These are phyloP conservation scores for Brachylomia viminalis DNA, from an alignment of 2,888 invertebrate genomes.

Conservation along the genomic window DNA sequence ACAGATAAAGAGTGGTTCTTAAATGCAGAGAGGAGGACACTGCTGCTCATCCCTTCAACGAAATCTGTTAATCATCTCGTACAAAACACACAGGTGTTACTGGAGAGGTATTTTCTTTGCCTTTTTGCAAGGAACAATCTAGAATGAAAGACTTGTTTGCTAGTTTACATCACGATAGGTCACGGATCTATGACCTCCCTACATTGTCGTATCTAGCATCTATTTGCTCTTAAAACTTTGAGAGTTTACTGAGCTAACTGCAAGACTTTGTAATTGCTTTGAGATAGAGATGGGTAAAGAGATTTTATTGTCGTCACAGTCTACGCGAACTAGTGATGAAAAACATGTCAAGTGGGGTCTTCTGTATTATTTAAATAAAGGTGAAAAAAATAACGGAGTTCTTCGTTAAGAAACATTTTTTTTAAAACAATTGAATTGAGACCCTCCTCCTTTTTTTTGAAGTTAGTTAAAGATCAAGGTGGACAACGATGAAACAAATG, in stretches of 20 bases:
- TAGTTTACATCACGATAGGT: neutral
- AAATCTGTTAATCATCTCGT: neutral
- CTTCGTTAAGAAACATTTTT: too few relatives aligned
- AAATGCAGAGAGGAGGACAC: too few relatives aligned
- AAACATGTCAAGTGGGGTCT: neutral
- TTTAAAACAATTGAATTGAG: too few relatives aligned
- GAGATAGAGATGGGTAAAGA: constrained; percentile 28
- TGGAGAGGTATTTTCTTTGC: neutral
- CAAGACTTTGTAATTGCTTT: constrained; percentile 38
- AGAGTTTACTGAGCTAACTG: constrained; percentile 11
- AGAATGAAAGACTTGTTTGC: neutral
- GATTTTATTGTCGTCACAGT: constrained; percentile 26
- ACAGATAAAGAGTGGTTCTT: too few relatives aligned
- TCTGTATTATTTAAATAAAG: too few relatives aligned
- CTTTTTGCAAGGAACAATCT: neutral
- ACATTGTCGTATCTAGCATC: constrained; percentile 30
- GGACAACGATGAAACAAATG: too few relatives aligned
- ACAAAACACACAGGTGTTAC: neutral
- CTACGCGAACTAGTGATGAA: neutral
- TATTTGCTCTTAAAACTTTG: constrained; percentile 33
- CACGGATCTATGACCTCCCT: constrained; percentile 22
- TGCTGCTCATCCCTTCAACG: too few relatives aligned
- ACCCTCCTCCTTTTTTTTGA: too few relatives aligned
- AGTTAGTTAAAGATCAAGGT: too few relatives aligned
- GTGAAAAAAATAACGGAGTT: too few relatives aligned